These are phyloP conservation scores for Chaunax sp. DNA, from an alignment of 2,797 vertebrate genomes.

Conservation along the genomic window DNA sequence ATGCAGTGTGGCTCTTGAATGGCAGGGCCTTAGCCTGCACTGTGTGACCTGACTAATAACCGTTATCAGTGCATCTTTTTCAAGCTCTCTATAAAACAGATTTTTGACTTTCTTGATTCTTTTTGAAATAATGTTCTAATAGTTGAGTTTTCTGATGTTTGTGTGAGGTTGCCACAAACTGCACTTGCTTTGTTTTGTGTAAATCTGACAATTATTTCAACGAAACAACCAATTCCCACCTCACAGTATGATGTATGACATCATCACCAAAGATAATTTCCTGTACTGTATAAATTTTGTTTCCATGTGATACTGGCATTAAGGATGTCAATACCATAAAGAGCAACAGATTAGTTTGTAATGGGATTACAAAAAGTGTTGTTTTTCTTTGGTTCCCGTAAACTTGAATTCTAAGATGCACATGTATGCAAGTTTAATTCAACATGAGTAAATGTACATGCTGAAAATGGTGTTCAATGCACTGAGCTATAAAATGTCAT, in stretches of 20 bases:
- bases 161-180: not conserved
- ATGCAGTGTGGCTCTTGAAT: conserved; percentile 58
- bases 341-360: not conserved
- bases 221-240: conserved; percentile 52
- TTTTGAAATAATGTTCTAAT: conserved; percentile 3
- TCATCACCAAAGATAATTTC: conserved; percentile 50
- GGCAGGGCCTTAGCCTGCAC: conserved; percentile 26
- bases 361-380: conserved; percentile 32
- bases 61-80: conserved; percentile 30
- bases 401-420: conserved; percentile 32
- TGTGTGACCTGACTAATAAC: not conserved
- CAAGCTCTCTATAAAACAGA: conserved; percentile 3
- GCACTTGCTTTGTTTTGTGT: conserved; percentile 23
- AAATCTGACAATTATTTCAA: conserved; percentile 18
- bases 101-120: no score
- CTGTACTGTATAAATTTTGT: conserved; percentile 1
- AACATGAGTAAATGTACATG: not conserved
- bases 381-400: conserved; percentile 13
- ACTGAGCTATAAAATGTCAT: conserved; percentile 33
- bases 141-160: conserved; percentile 8
- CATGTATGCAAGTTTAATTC: conserved; percentile 21
- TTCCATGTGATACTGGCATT: conserved; percentile 7
- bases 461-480: conserved; percentile 25
- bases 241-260: conserved; percentile 47
- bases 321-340: conserved; percentile 5